These are phyloP conservation scores for Bedellia somnulentella DNA, from an alignment of 2,888 invertebrate species.

Conservation along the genomic window DNA sequence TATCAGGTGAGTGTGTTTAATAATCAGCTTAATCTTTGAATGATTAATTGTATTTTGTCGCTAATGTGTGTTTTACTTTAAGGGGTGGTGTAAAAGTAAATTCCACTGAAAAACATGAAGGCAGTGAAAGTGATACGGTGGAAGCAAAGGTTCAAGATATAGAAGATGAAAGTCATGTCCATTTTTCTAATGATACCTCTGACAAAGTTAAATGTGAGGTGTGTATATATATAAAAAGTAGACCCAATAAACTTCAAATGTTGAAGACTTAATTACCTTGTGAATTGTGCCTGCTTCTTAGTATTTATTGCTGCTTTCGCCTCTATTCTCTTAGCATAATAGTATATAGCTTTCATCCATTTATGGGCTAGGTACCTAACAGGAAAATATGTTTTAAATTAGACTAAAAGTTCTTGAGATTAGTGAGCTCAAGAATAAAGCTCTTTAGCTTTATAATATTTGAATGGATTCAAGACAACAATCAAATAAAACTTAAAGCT, in stretches of 20 bases:
- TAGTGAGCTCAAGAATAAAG: too few species aligned
- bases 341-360: too few species aligned
- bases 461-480: too few species aligned
- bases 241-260: neutral
- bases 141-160: constrained; percentile 29
- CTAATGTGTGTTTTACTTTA: constrained; percentile 1
- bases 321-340: neutral
- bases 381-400: too few species aligned
- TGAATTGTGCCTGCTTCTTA: constrained; percentile 1
- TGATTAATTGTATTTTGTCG: neutral
- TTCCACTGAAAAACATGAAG: constrained; percentile 32
- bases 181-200: constrained; percentile 47
- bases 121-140: constrained; percentile 43
- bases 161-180: constrained; percentile 51
- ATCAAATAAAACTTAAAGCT: too few species aligned
- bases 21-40: constrained; percentile 1
- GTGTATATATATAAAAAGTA: constrained; percentile 10
- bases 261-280: neutral
- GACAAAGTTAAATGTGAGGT: constrained; percentile 53
- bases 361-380: too few species aligned
- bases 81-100: constrained; percentile 40
- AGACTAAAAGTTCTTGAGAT: too few species aligned
- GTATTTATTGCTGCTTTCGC: neutral
- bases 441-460: too few species aligned
- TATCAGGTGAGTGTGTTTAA: constrained; percentile 56